A percentile compares a stretch with the other conserved stretches of the same genome.
Conservation (phyloP, 2,797 vertebrate genomes). For the Lagodon rhomboides region DNA sequence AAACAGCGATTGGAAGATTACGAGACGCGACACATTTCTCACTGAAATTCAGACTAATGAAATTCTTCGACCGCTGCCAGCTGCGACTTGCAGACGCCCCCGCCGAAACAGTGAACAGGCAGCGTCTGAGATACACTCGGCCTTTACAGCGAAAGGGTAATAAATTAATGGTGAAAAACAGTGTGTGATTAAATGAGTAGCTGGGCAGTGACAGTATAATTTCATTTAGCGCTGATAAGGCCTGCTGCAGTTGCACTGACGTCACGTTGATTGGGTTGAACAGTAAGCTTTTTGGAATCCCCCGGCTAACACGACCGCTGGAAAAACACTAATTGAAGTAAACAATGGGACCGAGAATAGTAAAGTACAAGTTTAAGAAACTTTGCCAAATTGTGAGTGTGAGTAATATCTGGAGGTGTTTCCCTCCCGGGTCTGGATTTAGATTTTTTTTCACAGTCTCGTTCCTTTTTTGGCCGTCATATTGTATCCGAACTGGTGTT, state of each 20-base stretch:
- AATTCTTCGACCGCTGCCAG: constrained; percentile 32
- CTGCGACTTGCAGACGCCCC: constrained; percentile 34
- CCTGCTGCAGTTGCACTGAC: background rate
- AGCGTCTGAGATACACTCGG: constrained; percentile 31
- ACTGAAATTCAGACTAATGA: constrained; percentile 15
- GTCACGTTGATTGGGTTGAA: background rate
- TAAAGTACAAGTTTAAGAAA: background rate
- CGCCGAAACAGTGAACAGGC: constrained; percentile 22
- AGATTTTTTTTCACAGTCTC: constrained; percentile 1
- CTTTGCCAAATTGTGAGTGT: constrained; percentile 8
- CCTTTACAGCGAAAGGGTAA: constrained; percentile 44
- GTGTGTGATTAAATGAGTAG: constrained; percentile 9
- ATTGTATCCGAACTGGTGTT: constrained; percentile 35
- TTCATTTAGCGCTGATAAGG: background rate
- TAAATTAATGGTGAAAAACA: constrained; percentile 20
- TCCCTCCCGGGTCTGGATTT: constrained; percentile 27
- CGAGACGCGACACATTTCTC: background rate
- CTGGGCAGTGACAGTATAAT: background rate
- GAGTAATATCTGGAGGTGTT: constrained; percentile 23
- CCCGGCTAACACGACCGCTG: background rate
- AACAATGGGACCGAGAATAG: constrained; percentile 11
- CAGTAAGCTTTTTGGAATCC: background rate
- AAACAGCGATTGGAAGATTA: background rate
- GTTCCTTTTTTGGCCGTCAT: constrained; percentile 25
- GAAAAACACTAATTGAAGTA: background rate